Conservation (phyloP, 2,113 vertebrate species). For the Lanius collurio region DNA sequence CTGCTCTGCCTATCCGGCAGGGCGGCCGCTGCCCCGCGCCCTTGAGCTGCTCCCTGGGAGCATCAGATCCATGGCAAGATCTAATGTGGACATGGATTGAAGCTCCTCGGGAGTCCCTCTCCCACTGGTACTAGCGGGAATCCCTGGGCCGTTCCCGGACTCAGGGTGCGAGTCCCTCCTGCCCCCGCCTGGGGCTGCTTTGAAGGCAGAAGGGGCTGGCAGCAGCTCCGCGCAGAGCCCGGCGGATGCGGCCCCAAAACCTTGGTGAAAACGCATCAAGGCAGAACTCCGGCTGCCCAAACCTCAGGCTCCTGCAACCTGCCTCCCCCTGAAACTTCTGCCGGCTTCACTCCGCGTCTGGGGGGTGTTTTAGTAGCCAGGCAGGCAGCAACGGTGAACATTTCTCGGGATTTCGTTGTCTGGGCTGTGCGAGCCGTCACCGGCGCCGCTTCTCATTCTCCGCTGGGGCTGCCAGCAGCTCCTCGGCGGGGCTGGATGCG, state of each 20-base stretch:
- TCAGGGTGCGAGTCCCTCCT: not conserved
- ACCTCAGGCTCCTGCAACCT: too few species aligned
- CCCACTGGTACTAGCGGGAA: accelerated
- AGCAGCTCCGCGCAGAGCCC: not conserved
- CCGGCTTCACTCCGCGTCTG: not conserved
- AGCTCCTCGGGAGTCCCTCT: not conserved
- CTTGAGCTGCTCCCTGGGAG: too few species aligned
- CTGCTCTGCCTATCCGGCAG: not conserved
- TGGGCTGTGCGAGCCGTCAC: not conserved
- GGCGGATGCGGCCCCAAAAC: not conserved
- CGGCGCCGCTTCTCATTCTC: not conserved
- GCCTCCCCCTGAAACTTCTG: not conserved
- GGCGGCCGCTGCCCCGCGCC: not conserved
- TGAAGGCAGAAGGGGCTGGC: not conserved
- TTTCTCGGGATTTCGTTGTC: not conserved
- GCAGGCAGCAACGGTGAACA: not conserved
- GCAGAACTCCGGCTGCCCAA: not conserved
- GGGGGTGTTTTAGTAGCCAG: not conserved
- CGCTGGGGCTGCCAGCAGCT: not conserved
- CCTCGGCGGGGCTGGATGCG: not conserved
- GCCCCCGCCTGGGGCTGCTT: not conserved
- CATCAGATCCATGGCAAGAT: not conserved
- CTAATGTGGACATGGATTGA: too few species aligned
- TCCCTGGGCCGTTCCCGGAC: not conserved
- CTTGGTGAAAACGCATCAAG: not conserved